Evolutionary conservation across 2,113 vertebrate species (phyloP), one percentile per base, ranked within the genome.

Genomic region (Corythornis madagascariensis): DNA sequence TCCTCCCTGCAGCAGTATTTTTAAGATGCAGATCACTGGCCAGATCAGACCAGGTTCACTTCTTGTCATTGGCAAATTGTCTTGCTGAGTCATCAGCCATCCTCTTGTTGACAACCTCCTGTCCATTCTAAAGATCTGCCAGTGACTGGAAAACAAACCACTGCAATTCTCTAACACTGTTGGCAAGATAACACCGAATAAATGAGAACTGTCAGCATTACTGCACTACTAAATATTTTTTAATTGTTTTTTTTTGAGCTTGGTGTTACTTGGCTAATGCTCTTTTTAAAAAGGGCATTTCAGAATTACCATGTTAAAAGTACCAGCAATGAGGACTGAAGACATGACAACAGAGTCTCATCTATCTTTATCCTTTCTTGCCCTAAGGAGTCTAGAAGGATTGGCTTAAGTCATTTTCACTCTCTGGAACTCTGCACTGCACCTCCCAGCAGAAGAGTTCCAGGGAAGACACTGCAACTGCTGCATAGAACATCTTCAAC

Each of bases 61-160:
- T 52, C 79, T 60, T n/a, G 45, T 48, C 72, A 70, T 1, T 25
- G 25, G 64, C 15, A 53, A 83, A 65, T 10, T 47, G 71, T 38
- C 84, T 61, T 76, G 56, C 81, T 13, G 16, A 95, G 47, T 91
- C 91, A 92, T 64, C 33, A 43, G 82, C 56, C 57, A 88, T 28
- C 29, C 47, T 6, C 57, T 33, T 88, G 91, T 31, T 31, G 55
- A 89, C 59, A 33, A 16, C 3, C 61, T 75, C 82, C 74, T 80
- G 19, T n/a, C 74, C 59, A 15, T 77, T 64, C 31, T 76, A 60
- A 93, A 83, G 88, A 88, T 13, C 45, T 45, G 13, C 64, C 74
- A 64, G 55, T 57, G 77, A 74, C 60, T 53, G 57, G 12, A 83
- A 78, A 88, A 83, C 9, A 40, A 53, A 43, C 67, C 25, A 65